These are phyloP conservation scores for Thunnus thynnus DNA, from an alignment of 2,113 vertebrate genomes.

Conservation along the genomic window DNA sequence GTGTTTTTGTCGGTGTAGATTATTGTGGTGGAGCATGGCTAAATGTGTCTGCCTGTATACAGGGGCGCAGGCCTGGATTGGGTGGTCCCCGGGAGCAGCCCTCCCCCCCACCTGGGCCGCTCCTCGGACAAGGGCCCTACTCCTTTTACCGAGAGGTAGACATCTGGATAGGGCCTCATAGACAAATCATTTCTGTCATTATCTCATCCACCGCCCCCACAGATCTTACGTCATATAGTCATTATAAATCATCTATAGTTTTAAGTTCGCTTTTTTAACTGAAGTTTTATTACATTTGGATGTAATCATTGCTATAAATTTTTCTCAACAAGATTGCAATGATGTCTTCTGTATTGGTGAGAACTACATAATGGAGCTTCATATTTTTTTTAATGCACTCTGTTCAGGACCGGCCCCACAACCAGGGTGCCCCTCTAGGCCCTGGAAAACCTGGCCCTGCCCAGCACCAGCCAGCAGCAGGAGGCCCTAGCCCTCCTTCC, in stretches of 20 bases:
- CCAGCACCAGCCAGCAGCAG: conserved; percentile 69
- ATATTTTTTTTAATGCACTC: not conserved
- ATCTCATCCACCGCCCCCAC: conserved; percentile 44
- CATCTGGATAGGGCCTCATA: conserved; percentile 69
- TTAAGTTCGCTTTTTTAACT: conserved; percentile 36
- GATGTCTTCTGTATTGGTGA: not conserved
- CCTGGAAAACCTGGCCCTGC: conserved; percentile 62
- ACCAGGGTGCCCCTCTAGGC: conserved; percentile 62
- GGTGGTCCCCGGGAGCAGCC: conserved; percentile 83
- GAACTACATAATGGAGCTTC: not conserved
- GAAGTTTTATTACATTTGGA: conserved; percentile 36
- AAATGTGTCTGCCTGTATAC: conserved; percentile 80
- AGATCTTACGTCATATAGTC: conserved; percentile 10
- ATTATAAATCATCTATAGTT: conserved; percentile 51
- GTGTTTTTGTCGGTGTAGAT: conserved; percentile 55
- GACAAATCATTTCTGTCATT: conserved; percentile 64
- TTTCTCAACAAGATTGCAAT: conserved; percentile 4
- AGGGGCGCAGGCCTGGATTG: conserved; percentile 84
- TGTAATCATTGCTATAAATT: conserved; percentile 40
- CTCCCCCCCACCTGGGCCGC: conserved; percentile 83
- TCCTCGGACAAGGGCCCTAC: conserved; percentile 84
- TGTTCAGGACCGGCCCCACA: conserved; percentile 76
- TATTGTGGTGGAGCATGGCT: conserved; percentile 65
- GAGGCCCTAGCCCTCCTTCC: conserved; percentile 69
- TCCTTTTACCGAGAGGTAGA: conserved; percentile 86